A percentile compares a stretch with the other conserved stretches of the same genome.
Conservation (phyloP, 2,113 vertebrate genomes). For the Misgurnus anguillicaudatus region DNA sequence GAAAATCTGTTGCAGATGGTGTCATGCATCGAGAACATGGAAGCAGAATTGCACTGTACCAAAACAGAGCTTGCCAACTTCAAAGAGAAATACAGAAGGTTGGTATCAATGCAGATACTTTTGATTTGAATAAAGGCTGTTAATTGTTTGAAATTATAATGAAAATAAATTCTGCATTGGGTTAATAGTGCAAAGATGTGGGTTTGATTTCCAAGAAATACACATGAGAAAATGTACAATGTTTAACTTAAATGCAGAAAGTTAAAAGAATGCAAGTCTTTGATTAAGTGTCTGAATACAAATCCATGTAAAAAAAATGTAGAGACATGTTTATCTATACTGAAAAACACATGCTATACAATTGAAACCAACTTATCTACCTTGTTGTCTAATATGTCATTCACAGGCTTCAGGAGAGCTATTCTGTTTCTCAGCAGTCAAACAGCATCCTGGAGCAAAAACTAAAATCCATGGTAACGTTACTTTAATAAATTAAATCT, state of each 20-base stretch:
- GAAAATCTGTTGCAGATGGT: constrained; percentile 72
- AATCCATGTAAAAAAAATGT: too few relatives aligned
- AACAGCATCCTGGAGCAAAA: constrained; percentile 72
- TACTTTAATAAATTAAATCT: background rate
- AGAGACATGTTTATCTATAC: background rate
- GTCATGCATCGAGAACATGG: constrained; percentile 74
- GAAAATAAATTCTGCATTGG: too few relatives aligned
- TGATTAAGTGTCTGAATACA: too few relatives aligned
- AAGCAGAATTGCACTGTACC: constrained; percentile 69
- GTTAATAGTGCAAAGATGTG: too few relatives aligned
- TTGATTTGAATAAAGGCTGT: too few relatives aligned
- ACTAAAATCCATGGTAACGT: constrained; percentile 73
- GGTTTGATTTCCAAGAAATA: too few relatives aligned
- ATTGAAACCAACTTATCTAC: background rate
- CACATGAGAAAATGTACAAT: too few relatives aligned
- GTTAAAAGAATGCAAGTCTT: too few relatives aligned
- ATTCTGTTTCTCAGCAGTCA: constrained; percentile 65
- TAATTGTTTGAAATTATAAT: too few relatives aligned
- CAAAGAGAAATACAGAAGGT: constrained; percentile 77
- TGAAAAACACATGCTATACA: background rate
- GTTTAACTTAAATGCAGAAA: too few relatives aligned
- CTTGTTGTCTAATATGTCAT: background rate
- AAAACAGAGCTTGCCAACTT: constrained; percentile 69
- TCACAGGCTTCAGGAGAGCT: constrained; percentile 74
- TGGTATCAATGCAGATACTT: background rate